Conservation (phyloP, 2,113 vertebrate species). For the Platanista minor region DNA sequence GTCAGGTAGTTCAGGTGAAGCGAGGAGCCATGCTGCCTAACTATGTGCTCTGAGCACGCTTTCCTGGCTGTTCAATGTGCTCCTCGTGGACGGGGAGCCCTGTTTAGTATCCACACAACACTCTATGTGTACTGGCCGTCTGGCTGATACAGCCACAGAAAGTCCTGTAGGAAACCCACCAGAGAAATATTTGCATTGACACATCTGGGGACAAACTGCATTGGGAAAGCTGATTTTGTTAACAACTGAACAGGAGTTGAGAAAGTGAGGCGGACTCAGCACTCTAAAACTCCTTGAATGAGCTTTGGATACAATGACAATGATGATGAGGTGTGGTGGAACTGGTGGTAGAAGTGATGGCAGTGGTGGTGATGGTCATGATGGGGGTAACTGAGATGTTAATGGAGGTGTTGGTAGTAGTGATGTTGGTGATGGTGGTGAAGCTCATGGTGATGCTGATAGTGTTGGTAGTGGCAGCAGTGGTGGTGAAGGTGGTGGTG, state of each 20-base stretch:
- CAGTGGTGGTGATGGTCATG: rapidly evolving
- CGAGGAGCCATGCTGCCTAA: background rate
- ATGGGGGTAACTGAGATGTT: background rate
- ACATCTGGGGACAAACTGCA: background rate
- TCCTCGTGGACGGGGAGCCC: background rate
- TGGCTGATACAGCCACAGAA: background rate
- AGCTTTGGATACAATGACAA: background rate
- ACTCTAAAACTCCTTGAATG: background rate
- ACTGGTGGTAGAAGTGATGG: background rate
- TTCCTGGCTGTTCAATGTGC: too few relatives aligned
- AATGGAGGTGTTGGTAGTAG: too few relatives aligned
- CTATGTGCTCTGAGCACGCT: background rate
- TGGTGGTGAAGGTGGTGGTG: too few relatives aligned
- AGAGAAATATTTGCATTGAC: background rate
- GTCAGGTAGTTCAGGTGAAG: background rate
- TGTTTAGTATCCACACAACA: too few relatives aligned
- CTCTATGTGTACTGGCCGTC: rapidly evolving
- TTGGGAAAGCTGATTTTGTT: background rate
- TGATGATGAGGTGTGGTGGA: background rate
- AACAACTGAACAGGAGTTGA: background rate
- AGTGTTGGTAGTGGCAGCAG: too few relatives aligned
- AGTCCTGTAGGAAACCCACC: background rate
- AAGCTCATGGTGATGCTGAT: background rate
- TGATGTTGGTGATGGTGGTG: too few relatives aligned
- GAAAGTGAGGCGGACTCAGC: background rate